Evolutionary conservation across 2,113 vertebrate species (phyloP).

Genomic region (Symphodus melops): DNA sequence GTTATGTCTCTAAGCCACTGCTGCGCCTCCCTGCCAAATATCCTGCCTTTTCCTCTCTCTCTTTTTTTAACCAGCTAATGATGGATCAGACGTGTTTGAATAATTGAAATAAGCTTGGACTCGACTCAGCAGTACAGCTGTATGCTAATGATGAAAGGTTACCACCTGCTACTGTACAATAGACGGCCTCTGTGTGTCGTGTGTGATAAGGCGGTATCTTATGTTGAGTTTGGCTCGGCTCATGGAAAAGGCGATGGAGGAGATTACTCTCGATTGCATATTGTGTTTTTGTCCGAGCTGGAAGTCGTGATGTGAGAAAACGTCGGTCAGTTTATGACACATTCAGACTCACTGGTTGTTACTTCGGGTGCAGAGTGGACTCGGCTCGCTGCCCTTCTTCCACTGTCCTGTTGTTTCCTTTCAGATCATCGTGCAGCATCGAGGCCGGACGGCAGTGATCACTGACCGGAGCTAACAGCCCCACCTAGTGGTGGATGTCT

Average conservation of each 20-base stretch:
- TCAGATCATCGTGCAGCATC: too few relatives aligned
- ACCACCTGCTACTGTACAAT: conserved; percentile 13
- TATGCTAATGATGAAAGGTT: conserved; percentile 65
- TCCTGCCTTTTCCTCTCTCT: conserved; percentile 12
- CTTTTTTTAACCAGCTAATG: conserved; percentile 27
- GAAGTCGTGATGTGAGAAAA: conserved; percentile 9
- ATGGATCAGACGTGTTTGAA: conserved; percentile 40
- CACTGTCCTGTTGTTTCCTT: too few relatives aligned
- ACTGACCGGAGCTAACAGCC: too few relatives aligned
- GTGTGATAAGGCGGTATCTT: conserved; percentile 55
- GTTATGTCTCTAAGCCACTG: conserved; percentile 15
- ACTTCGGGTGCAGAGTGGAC: too few relatives aligned
- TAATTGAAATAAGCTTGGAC: conserved; percentile 46
- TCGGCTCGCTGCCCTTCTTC: too few relatives aligned
- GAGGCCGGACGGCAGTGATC: too few relatives aligned
- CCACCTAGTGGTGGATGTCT: too few relatives aligned
- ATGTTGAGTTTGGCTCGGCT: conserved; percentile 44
- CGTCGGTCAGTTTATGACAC: background rate
- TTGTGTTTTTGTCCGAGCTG: conserved; percentile 22
- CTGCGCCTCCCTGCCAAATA: background rate
- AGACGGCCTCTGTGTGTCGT: conserved; percentile 36
- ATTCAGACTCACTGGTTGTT: too few relatives aligned
- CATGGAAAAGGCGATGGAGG: conserved; percentile 37
- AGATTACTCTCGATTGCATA: conserved; percentile 15
- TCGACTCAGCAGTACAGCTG: conserved; percentile 57